Conservation (phyloP, 2,888 invertebrate genomes). For the Ennomos erosarius region DNA sequence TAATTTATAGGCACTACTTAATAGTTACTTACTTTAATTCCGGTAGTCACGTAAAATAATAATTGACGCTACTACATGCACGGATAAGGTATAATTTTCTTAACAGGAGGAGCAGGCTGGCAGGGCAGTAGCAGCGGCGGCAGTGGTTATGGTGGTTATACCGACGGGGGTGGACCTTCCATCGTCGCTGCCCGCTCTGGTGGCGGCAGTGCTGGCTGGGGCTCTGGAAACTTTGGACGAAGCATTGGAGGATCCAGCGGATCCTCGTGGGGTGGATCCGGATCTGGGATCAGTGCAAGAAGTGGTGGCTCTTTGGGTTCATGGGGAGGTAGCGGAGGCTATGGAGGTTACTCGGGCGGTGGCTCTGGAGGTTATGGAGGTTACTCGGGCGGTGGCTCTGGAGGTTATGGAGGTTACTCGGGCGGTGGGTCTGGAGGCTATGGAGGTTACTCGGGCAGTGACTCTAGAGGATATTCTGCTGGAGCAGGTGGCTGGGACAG, state of each 20-base stretch:
- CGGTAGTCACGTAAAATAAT: too few relatives aligned
- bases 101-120: conserved; percentile 37
- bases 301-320: conserved; percentile 19
- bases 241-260: conserved; percentile 22
- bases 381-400: conserved; percentile 5
- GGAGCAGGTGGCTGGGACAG: conserved; percentile 18
- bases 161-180: conserved; percentile 16
- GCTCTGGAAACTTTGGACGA: conserved; percentile 25
- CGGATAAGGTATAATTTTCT: background rate
- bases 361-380: conserved; percentile 6
- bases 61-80: too few relatives aligned
- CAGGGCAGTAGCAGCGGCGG: conserved; percentile 28
- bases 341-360: conserved; percentile 10
- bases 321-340: conserved; percentile 19
- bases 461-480: conserved; percentile 9
- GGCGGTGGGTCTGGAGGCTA: conserved; percentile 4
- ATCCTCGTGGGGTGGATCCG: conserved; percentile 31
- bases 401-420: conserved; percentile 11
- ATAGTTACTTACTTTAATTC: too few relatives aligned
- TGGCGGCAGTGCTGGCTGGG: conserved; percentile 29
- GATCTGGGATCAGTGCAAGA: conserved; percentile 22
- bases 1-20: too few relatives aligned
- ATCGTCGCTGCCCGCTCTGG: conserved; percentile 32
- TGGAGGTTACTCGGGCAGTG: conserved; percentile 11
- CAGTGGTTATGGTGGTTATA: conserved; percentile 15